A percentile compares a stretch with the other conserved stretches of the same genome.
Conservation (phyloP, 2,797 vertebrate genomes). For the Craterocephalus amniculus region DNA sequence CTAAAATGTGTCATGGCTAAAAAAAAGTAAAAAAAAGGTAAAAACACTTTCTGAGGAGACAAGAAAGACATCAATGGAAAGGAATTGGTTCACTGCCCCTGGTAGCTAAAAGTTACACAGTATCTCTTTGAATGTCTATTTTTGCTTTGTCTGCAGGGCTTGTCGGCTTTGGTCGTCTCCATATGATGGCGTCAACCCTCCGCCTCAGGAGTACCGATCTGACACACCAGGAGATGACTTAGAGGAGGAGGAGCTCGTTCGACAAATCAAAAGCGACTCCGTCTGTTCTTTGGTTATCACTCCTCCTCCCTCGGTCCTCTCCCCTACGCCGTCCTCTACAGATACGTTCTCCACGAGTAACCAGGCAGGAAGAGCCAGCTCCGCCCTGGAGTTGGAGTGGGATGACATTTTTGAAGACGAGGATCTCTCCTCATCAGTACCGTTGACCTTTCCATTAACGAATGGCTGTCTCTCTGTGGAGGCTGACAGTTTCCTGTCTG, state of each 20-base stretch:
- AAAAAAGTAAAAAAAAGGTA: no score
- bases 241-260: conserved; percentile 42
- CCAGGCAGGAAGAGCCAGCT: conserved; percentile 61
- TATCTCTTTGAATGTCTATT: no score
- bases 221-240: conserved; percentile 40
- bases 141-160: conserved; percentile 68
- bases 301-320: conserved; percentile 35
- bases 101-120: no score
- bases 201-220: conserved; percentile 73
- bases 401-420: conserved; percentile 88
- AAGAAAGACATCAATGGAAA: no score
- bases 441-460: background rate
- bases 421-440: background rate
- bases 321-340: conserved; percentile 52
- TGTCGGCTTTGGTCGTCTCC: conserved; percentile 91
- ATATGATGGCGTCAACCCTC: conserved; percentile 89
- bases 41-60: no score
- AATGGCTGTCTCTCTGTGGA: conserved; percentile 11
- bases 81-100: no score
- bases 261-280: conserved; percentile 38
- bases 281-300: conserved; percentile 32
- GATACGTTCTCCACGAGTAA: conserved; percentile 66
- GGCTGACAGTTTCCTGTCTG: background rate
- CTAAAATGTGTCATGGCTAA: no score
- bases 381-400: conserved; percentile 91